Base-by-base conservation (phyloP, 2,113 vertebrate species). In the Brachionichthys hirsutus region DNA sequence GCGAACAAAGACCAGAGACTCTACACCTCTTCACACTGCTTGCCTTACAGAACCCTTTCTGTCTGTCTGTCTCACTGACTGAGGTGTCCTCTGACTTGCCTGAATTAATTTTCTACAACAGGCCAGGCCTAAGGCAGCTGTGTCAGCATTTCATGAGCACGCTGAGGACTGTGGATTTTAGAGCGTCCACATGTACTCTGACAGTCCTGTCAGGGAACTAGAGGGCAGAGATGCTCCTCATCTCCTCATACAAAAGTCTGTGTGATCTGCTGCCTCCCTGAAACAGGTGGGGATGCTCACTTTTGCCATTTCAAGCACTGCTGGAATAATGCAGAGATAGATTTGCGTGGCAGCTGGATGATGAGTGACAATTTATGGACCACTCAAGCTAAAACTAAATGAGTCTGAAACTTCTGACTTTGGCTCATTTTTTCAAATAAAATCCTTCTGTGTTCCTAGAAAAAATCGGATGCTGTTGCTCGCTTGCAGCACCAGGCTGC, bases 91-190 rank as follows among this genome's bases (percentile, higher is more conserved):
- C 79, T 83, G 72, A 82, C 86, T 81, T 87, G 88, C 85, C 89
- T 77, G 79, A 83, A 80, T 89, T 88, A 80, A 89, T 90, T 89
- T 81, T 30, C 70, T 73, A 76, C 80, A 90, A 86, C 88, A 88
- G 82, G 77, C 80, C 85, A 70, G 70, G 80, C 88, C 77, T 70
- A 73, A 84, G 87, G 88, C 89, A 86, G 89, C 80, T 82, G 87
- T 88, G 90, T 90, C 89, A 91, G 89, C 73, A 73, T 80, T 85
- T 85, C 79, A 74, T 48, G 69, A 61, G 66, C 59, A 50, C 52
- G 65, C 63, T 55, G 74, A 86, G 81, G 75, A 55, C 86, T 85
- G 77, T 46, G 16, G 60, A 60, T 91, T 85, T 80, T 54, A 76
- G 67, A 75, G 53, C 5, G 65, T 80, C 55, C 50, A 59, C 60